These are phyloP conservation scores for Muschampia plurimacula DNA, from an alignment of 2,888 invertebrate species.

Conservation along the genomic window DNA sequence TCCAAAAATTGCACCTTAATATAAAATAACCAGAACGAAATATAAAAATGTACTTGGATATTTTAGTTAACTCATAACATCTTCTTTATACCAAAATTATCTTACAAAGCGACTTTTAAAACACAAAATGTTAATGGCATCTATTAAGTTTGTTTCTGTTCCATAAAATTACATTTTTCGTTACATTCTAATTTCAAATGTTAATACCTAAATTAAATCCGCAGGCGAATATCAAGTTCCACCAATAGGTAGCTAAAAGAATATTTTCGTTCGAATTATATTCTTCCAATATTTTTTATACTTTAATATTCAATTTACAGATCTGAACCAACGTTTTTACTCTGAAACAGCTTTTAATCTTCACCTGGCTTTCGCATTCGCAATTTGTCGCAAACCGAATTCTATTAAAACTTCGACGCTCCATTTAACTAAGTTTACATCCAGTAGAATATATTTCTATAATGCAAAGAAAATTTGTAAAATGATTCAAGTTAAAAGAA, in stretches of 20 bases:
- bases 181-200: background rate
- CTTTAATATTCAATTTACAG: conserved; percentile 16
- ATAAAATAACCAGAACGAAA: no score
- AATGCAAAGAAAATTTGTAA: background rate
- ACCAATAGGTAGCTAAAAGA: background rate
- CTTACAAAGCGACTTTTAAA: no score
- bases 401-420: conserved; percentile 29
- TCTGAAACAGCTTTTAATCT: conserved; percentile 20
- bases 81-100: no score
- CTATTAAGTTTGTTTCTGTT: no score
- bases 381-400: conserved; percentile 35
- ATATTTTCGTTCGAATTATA: background rate
- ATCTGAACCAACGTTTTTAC: conserved; percentile 19
- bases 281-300: conserved; percentile 1
- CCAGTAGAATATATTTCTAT: conserved; percentile 2
- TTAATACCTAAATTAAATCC: background rate
- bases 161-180: no score
- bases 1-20: no score
- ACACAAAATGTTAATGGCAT: no score
- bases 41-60: no score
- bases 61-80: no score
- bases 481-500: background rate
- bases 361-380: conserved; percentile 31
- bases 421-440: conserved; percentile 30
- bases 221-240: background rate